These are phyloP conservation scores for Zaprionus davidi DNA, from an alignment of 1,140 invertebrate species.

Conservation along the genomic window DNA sequence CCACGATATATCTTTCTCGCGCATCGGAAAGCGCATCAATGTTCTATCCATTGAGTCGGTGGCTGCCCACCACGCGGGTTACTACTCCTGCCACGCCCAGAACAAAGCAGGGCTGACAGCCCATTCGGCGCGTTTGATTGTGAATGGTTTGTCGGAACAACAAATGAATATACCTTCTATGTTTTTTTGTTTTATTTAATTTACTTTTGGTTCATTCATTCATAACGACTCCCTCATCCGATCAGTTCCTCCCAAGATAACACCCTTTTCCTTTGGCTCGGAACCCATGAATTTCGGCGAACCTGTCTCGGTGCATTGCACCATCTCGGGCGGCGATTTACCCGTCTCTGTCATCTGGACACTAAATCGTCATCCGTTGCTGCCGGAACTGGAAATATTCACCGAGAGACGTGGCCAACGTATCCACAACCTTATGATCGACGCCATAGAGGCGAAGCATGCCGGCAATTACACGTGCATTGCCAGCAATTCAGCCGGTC, in stretches of 20 bases:
- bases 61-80: conserved; percentile 86
- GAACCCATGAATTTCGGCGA: conserved; percentile 89
- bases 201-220: conserved; percentile 17
- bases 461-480: conserved; percentile 90
- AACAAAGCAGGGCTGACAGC: conserved; percentile 89
- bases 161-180: not conserved
- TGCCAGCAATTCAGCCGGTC: conserved; percentile 87
- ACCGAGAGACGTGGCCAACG: conserved; percentile 84
- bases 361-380: conserved; percentile 85
- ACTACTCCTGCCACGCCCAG: conserved; percentile 88
- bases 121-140: conserved; percentile 88
- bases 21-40: conserved; percentile 85
- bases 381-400: conserved; percentile 68
- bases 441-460: conserved; percentile 86
- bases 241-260: conserved; percentile 88
- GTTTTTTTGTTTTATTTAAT: conserved; percentile 34
- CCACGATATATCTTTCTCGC: conserved; percentile 86
- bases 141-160: conserved; percentile 88
- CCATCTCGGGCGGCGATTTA: conserved; percentile 90
- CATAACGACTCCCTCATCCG: conserved; percentile 17
- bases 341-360: conserved; percentile 90
- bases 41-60: conserved; percentile 85
- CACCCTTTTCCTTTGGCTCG: conserved; percentile 88
- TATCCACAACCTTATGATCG: conserved; percentile 85
- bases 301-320: conserved; percentile 88